Base-by-base conservation (phyloP, 2,797 vertebrate genomes). In the Trachurus trachurus region DNA sequence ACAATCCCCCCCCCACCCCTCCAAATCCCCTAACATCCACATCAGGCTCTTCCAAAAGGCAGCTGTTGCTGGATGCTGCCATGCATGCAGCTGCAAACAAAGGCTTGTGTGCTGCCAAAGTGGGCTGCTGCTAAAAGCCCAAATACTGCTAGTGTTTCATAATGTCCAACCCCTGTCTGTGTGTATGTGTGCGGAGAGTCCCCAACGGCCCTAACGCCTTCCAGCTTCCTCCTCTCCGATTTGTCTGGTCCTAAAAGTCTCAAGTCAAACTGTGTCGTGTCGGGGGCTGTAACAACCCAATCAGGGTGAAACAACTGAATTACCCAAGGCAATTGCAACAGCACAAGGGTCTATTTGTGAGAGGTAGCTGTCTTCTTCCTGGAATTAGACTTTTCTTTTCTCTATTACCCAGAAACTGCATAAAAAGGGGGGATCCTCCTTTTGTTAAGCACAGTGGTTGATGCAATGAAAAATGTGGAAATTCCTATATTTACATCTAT, bases 51-150 rank as follows among this genome's bases (percentile, higher is more conserved):
- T 84, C 62, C 60, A 76, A 78, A 54, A 67, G 58, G 76, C 86
- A 89, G 89, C 83, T 89, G 86, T 80, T 89, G 79, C 85, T 69
- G 57, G 78, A 89, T 78, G 78, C 79, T 86, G 76, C 81, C 77
- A 86, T 83, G 82, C 81, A 92, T 81, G 72, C 84, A 88, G 88
- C 87, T 88, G 85, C 85, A 91, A 85, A 90, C 88, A 91, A 92
- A 85, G 81, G 64, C 64, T 42, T 53, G 74, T 78, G 68, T 76
- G 77, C 79, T 80, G 75, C 78, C 82, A 70, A 82, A 68, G 73
- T 63, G 65, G 53, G 67, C 83, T 80, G 80, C 74, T 26, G 26
- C 26, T 26, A 60, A 84, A 79, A 89, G 78, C 80, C 70, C 68
- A 87, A 91, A 91, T 75, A 65, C 67, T 88, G 85, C 56, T 34